phyloP scores from a whole-genome alignment of 2,113 vertebrate species.

The Rhynchopsitta pachyrhyncha region DNA sequence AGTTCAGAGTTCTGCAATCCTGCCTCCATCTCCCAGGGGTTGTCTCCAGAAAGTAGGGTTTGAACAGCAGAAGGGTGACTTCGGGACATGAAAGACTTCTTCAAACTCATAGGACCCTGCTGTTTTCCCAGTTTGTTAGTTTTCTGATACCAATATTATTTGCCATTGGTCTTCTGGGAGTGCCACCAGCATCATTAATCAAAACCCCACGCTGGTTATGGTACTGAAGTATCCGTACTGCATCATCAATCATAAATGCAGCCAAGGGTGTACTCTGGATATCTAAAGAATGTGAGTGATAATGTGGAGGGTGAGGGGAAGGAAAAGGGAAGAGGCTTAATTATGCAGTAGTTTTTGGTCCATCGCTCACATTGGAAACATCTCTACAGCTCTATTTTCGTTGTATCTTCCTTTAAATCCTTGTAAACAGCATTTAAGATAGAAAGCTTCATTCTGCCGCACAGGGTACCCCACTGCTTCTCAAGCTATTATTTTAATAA shows the following conservation, averaged over 20 bases:
- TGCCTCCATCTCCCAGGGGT: background rate
- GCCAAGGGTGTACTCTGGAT: conserved; percentile 68
- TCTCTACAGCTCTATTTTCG: conserved; percentile 72
- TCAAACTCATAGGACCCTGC: background rate
- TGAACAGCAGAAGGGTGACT: background rate
- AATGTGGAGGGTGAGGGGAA: conserved; percentile 63
- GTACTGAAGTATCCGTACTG: conserved; percentile 69
- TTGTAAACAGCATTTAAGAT: conserved; percentile 78
- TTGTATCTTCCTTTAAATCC: conserved; percentile 75
- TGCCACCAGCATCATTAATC: conserved; percentile 79
- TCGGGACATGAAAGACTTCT: background rate
- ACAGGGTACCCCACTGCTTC: conserved; percentile 78
- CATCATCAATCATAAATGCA: conserved; percentile 85
- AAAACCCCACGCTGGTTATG: conserved; percentile 74
- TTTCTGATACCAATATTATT: conserved; percentile 76
- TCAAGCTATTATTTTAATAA: conserved; percentile 85
- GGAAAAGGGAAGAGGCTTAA: conserved; percentile 66
- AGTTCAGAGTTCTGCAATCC: fast-evolving
- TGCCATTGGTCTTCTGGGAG: conserved; percentile 78
- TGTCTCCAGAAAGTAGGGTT: background rate
- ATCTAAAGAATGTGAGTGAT: conserved; percentile 70
- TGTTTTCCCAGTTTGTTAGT: conserved; percentile 56
- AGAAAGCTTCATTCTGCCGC: conserved; percentile 70
- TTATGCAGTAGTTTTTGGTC: conserved; percentile 76
- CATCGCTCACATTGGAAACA: conserved; percentile 74